These are phyloP conservation scores for Pristiophorus japonicus DNA, from an alignment of 2,113 vertebrate genomes.

Conservation along the genomic window DNA sequence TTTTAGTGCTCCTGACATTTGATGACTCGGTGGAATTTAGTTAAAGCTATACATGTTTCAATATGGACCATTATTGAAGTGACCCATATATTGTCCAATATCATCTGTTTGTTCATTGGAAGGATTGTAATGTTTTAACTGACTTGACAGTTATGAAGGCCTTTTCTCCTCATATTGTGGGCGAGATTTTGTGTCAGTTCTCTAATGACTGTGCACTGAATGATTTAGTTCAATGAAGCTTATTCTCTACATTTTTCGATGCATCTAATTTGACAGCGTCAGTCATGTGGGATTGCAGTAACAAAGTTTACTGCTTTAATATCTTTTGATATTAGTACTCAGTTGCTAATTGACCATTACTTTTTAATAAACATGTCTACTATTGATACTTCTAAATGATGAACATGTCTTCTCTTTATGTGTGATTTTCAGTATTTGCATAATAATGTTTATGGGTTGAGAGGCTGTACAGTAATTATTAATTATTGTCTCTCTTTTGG, in stretches of 20 bases:
- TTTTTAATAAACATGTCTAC: background rate
- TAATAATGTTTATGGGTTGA: background rate
- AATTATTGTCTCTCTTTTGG: background rate
- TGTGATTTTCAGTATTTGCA: background rate
- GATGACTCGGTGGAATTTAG: background rate
- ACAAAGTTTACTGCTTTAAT: constrained; percentile 11
- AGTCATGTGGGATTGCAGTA: background rate
- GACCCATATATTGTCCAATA: background rate
- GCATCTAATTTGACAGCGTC: background rate
- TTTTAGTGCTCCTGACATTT: background rate
- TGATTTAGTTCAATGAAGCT: background rate
- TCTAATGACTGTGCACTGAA: background rate
- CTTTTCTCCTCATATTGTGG: background rate
- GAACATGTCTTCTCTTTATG: background rate
- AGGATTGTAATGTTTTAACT: background rate
- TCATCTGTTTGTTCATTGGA: background rate
- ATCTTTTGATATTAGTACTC: background rate
- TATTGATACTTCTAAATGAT: background rate
- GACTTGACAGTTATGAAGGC: background rate
- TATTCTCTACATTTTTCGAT: background rate
- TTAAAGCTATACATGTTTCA: background rate
- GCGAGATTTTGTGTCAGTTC: background rate
- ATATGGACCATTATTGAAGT: background rate
- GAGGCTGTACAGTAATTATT: background rate
- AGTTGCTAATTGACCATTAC: background rate